A percentile compares a stretch with the other conserved stretches of the same genome.
These are phyloP conservation scores for Ochotona curzoniae DNA, from an alignment of 2,113 vertebrate genomes.

Conservation along the genomic window DNA sequence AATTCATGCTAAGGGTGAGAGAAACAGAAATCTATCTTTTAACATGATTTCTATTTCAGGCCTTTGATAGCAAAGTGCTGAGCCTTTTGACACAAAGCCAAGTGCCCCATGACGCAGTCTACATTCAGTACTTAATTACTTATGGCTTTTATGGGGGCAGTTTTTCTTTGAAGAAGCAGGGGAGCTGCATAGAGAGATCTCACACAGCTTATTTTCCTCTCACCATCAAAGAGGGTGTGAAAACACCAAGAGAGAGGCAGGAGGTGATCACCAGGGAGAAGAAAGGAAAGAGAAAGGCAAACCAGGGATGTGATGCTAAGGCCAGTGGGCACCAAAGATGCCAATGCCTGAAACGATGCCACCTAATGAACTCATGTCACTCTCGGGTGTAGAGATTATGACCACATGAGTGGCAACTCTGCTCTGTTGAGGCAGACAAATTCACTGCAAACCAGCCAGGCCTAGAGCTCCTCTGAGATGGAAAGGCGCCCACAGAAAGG, in stretches of 20 bases:
- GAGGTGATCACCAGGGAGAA: background rate
- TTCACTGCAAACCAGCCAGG: background rate
- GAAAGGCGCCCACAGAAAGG: accelerated
- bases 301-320: accelerated
- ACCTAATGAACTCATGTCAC: accelerated
- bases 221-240: background rate
- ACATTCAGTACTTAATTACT: background rate
- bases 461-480: no score
- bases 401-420: accelerated
- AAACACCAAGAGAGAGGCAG: background rate
- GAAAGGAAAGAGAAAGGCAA: background rate
- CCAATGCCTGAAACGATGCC: accelerated
- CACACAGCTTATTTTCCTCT: background rate
- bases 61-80: background rate
- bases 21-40: background rate
- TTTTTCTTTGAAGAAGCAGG: slow-evolving; percentile 50
- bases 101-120: background rate
- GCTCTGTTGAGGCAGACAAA: no score
- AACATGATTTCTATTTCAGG: background rate
- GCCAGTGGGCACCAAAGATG: background rate
- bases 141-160: background rate
- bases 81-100: background rate
- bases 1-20: background rate
- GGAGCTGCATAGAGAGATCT: background rate
- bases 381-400: accelerated